Conservation (phyloP, 1,140 invertebrate genomes). For the Physella acuta region DNA sequence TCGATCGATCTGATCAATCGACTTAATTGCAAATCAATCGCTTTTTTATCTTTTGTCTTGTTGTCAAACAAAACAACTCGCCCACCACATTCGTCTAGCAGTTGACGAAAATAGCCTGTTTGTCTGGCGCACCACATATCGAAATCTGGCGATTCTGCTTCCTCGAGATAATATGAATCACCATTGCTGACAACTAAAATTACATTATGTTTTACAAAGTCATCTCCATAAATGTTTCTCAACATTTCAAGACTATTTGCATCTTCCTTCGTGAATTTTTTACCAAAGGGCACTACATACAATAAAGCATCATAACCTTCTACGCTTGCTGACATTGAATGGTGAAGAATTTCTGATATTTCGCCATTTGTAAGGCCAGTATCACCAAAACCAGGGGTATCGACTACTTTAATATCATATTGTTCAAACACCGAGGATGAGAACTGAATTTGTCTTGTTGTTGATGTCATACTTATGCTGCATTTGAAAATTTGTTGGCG, state of each 20-base stretch:
- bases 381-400: not conserved
- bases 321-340: not conserved
- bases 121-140: not conserved
- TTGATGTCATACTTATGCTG: not conserved
- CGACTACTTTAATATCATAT: not conserved
- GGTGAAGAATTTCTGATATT: too few relatives aligned
- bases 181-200: slow-evolving; percentile 6
- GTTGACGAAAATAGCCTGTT: not conserved
- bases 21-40: too few relatives aligned
- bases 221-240: slow-evolving; percentile 3
- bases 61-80: slow-evolving; percentile 12
- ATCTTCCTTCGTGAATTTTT: not conserved
- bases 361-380: not conserved
- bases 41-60: slow-evolving; percentile 1
- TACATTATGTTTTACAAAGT: slow-evolving; percentile 1
- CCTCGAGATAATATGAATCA: not conserved
- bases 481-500: not conserved
- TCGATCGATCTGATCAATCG: too few relatives aligned
- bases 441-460: not conserved
- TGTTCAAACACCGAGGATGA: not conserved
- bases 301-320: not conserved
- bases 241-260: not conserved
- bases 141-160: not conserved
- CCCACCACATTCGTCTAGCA: not conserved
- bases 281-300: not conserved